A percentile compares a stretch with the other conserved stretches of the same genome.
Conservation (phyloP, 2,797 vertebrate genomes). For the Hyperoplus lanceolatus region DNA sequence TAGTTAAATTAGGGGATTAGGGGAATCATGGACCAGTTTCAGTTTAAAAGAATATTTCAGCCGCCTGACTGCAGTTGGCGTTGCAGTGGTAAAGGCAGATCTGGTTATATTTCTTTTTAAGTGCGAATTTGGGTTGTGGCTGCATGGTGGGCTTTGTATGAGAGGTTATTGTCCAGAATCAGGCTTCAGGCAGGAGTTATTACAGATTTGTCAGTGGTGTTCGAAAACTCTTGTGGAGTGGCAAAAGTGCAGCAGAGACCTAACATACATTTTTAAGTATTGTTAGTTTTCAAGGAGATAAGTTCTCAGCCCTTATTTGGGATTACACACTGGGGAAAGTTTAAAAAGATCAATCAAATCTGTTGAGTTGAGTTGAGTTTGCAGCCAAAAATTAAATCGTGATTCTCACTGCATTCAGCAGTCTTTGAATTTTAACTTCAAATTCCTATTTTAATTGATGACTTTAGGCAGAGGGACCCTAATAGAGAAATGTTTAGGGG, state of each 20-base stretch:
- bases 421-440: not conserved
- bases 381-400: not conserved
- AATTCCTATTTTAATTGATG: constrained; percentile 2
- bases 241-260: constrained; percentile 18
- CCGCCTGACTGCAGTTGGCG: constrained; percentile 6
- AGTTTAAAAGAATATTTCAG: constrained; percentile 36
- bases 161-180: constrained; percentile 49
- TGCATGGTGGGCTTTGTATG: constrained; percentile 34
- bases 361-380: not conserved
- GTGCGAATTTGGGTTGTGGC: not conserved
- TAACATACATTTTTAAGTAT: constrained; percentile 31
- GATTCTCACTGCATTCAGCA: not conserved
- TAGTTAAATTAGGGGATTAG: not conserved
- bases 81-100: constrained; percentile 14
- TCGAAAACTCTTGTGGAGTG: constrained; percentile 36
- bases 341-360: constrained; percentile 11
- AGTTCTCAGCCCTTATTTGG: constrained; percentile 15
- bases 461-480: not conserved
- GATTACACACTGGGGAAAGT: not conserved
- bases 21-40: constrained; percentile 14
- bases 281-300: constrained; percentile 41
- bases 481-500: not conserved
- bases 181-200: constrained; percentile 36
- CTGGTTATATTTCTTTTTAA: too few species aligned
- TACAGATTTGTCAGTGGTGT: constrained; percentile 55